phyloP scores from a whole-genome alignment of 1,140 invertebrate genomes.

The Phthorimaea operculella region DNA sequence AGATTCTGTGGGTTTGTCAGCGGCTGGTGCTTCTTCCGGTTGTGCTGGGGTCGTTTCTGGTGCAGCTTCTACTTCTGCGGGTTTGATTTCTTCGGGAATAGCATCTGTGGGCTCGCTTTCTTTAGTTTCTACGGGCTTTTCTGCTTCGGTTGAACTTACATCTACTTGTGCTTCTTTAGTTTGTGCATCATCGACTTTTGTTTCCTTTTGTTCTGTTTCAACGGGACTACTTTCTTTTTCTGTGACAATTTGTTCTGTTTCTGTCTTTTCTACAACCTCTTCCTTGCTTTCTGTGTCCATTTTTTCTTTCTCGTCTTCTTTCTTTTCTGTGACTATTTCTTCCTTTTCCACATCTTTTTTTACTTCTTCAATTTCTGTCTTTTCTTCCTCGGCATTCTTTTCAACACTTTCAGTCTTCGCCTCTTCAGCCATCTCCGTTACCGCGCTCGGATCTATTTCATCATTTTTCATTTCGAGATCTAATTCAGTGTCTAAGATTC shows the following conservation, averaged over 20 bases:
- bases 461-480: constrained; percentile 42
- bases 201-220: neutral
- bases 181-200: constrained; percentile 2
- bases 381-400: constrained; percentile 15
- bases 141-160: constrained; percentile 5
- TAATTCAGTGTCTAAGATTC: constrained; percentile 46
- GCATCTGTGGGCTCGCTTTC: neutral
- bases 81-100: neutral
- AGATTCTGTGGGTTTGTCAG: constrained; percentile 1
- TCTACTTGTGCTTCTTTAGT: constrained; percentile 8
- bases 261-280: constrained; percentile 12
- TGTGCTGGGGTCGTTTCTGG: constrained; percentile 11
- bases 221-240: constrained; percentile 9
- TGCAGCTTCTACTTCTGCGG: constrained; percentile 7
- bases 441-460: constrained; percentile 17
- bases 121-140: constrained; percentile 14
- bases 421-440: constrained; percentile 16
- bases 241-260: constrained; percentile 13
- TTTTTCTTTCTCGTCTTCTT: neutral
- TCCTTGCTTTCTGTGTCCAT: constrained; percentile 3
- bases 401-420: constrained; percentile 16
- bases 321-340: constrained; percentile 16
- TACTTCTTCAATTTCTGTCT: constrained; percentile 9
- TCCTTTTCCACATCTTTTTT: constrained; percentile 13
- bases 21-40: neutral